A percentile compares a stretch with the other conserved stretches of the same genome.
Conservation (phyloP, 2,888 invertebrate species). For the Eupithecia insigniata region DNA sequence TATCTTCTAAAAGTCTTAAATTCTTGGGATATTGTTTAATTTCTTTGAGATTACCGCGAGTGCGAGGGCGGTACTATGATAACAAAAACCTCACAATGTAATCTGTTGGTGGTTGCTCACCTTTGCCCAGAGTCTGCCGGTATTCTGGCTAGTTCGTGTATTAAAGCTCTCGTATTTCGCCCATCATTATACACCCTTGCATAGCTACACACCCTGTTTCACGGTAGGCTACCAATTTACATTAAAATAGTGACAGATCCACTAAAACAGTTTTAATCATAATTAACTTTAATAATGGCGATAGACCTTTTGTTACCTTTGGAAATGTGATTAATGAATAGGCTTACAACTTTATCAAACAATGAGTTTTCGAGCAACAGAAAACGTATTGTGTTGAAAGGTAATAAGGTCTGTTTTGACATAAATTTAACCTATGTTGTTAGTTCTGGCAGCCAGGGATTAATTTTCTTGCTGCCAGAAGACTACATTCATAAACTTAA, state of each 20-base stretch:
- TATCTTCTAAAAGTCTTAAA: too few relatives aligned
- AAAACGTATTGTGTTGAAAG: conserved; percentile 3
- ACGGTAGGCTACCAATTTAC: not conserved
- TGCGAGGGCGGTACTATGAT: too few relatives aligned
- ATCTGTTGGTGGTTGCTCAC: too few relatives aligned
- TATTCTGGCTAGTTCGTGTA: too few relatives aligned
- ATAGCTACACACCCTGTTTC: not conserved
- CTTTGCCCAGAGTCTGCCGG: too few relatives aligned
- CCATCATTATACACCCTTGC: too few relatives aligned
- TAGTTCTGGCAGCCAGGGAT: not conserved
- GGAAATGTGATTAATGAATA: conserved; percentile 15
- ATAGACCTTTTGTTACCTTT: conserved; percentile 8
- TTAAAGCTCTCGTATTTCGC: too few relatives aligned
- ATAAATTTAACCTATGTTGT: not conserved
- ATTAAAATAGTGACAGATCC: conserved; percentile 10
- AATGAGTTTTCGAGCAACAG: not conserved
- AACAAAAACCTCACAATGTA: too few relatives aligned
- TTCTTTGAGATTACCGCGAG: too few relatives aligned
- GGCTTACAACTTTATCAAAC: conserved; percentile 12
- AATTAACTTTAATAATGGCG: conserved; percentile 1
- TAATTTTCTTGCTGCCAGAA: not conserved
- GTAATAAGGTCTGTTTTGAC: not conserved
- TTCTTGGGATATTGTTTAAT: too few relatives aligned
- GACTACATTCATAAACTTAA: not conserved
- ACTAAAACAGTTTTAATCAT: conserved; percentile 4